Conservation (phyloP, 2,797 vertebrate species). For the Chromobotia macracanthus region DNA sequence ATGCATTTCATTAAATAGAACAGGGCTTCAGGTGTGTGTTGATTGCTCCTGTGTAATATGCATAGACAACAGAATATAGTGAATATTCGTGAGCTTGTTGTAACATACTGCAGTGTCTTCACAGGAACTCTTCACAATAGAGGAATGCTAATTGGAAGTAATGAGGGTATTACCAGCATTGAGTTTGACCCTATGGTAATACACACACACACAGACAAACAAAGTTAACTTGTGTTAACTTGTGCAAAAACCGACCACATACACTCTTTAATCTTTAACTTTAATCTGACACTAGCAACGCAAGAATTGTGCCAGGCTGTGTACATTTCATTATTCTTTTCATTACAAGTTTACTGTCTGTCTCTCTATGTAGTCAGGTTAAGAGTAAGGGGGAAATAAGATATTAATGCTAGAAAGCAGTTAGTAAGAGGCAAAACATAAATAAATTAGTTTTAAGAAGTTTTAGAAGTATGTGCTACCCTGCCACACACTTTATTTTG, state of each 20-base stretch:
- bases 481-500: too few species aligned
- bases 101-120: slow-evolving; percentile 14
- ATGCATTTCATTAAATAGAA: too few species aligned
- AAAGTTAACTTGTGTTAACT: neutral
- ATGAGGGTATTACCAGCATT: slow-evolving; percentile 84
- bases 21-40: neutral
- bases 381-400: too few species aligned
- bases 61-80: neutral
- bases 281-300: too few species aligned
- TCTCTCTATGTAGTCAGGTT: too few species aligned
- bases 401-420: too few species aligned
- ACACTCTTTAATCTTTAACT: neutral
- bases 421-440: too few species aligned
- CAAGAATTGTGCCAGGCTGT: too few species aligned
- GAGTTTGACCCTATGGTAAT: slow-evolving; percentile 83
- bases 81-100: neutral
- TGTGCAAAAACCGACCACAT: neutral
- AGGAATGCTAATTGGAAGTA: slow-evolving; percentile 80
- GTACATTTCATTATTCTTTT: too few species aligned
- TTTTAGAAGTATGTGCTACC: too few species aligned
- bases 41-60: neutral
- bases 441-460: too few species aligned
- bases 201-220: slow-evolving; percentile 10
- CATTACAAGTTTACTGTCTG: too few species aligned
- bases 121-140: slow-evolving; percentile 74